Evolutionary conservation across 2,797 vertebrate genomes (phyloP).

Genomic region (Channallabes apus): DNA sequence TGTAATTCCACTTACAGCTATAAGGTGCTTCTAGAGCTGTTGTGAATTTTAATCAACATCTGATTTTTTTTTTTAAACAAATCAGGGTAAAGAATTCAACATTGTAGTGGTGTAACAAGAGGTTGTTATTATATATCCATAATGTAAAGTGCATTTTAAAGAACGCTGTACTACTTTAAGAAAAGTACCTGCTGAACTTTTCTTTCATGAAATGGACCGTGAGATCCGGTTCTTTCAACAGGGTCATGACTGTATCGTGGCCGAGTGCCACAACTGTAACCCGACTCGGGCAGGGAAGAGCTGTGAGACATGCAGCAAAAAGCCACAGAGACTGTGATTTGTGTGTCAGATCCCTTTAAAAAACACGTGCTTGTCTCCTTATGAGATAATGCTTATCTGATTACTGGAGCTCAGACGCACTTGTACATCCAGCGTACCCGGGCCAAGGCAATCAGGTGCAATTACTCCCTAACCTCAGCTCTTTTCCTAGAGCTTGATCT

Average conservation of each 20-base stretch:
- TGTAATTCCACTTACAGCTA: neutral
- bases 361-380: conserved; percentile 64
- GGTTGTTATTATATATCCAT: neutral
- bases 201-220: neutral
- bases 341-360: conserved; percentile 66
- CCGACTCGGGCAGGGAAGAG: conserved; percentile 34
- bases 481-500: conserved; percentile 63
- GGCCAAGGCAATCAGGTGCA: conserved; percentile 47
- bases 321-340: conserved; percentile 53
- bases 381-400: conserved; percentile 71
- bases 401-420: conserved; percentile 58
- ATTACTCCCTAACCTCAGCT: conserved; percentile 18
- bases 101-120: neutral
- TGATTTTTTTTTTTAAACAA: neutral
- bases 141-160: neutral
- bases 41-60: neutral
- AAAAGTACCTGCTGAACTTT: neutral
- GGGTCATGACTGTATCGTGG: neutral
- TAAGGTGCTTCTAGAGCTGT: neutral
- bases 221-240: neutral
- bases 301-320: no score
- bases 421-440: conserved; percentile 13
- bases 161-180: neutral
- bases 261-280: neutral
- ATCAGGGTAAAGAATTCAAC: neutral